phyloP scores from a whole-genome alignment of 2,113 vertebrate genomes.

The Clarias magur region DNA sequence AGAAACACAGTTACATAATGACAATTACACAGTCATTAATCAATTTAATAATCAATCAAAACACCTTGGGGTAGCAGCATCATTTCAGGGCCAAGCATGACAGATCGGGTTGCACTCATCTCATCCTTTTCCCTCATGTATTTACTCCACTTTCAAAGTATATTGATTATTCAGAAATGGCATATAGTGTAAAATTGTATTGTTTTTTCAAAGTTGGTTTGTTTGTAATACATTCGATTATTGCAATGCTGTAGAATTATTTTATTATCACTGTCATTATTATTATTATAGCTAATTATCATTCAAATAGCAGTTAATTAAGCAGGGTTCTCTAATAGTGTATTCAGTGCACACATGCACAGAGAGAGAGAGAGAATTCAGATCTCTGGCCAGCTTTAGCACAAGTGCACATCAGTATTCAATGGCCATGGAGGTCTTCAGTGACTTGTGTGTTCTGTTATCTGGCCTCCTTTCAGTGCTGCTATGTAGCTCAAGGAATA shows the following conservation, averaged over 20 bases:
- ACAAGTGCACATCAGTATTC: constrained; percentile 53
- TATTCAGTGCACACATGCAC: background rate
- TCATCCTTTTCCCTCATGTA: background rate
- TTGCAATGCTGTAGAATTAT: background rate
- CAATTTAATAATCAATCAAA: background rate
- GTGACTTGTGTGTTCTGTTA: constrained; percentile 42
- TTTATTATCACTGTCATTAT: too few species aligned
- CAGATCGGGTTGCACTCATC: background rate
- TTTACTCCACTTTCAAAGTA: background rate
- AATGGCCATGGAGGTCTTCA: constrained; percentile 35
- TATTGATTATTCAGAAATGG: background rate
- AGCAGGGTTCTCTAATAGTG: background rate
- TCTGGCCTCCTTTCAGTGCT: constrained; percentile 41
- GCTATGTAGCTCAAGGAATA: constrained; percentile 34
- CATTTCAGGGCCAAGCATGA: background rate
- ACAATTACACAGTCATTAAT: background rate
- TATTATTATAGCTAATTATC: background rate
- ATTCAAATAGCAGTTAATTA: too few species aligned
- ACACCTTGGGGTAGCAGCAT: background rate
- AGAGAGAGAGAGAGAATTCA: background rate
- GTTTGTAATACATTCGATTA: background rate
- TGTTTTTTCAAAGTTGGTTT: background rate
- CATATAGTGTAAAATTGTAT: background rate
- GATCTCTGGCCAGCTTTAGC: constrained; percentile 20
- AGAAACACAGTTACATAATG: background rate